Conservation (phyloP, 2,888 invertebrate genomes). For the Plebejus melissa region DNA sequence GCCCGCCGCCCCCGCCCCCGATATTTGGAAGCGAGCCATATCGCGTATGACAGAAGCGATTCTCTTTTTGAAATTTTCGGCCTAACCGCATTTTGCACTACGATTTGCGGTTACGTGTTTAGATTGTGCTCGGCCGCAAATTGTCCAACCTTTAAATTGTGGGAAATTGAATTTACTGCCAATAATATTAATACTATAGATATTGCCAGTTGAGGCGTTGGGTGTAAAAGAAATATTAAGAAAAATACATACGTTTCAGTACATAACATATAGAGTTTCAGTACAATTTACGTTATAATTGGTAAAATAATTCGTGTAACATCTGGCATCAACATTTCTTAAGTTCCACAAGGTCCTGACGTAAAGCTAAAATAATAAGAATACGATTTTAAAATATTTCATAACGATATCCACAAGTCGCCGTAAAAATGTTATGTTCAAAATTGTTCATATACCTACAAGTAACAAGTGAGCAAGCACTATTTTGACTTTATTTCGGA, state of each 20-base stretch:
- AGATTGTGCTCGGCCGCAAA: conserved; percentile 51
- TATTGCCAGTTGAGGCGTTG: background rate
- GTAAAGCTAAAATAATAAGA: no score
- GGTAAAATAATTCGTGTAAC: no score
- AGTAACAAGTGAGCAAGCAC: background rate
- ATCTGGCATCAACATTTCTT: no score
- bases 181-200: background rate
- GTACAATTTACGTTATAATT: no score
- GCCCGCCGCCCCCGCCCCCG: conserved; percentile 43
- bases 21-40: conserved; percentile 73
- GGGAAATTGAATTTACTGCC: background rate
- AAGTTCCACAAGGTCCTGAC: no score
- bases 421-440: background rate
- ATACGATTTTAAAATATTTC: no score
- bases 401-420: no score
- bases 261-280: no score
- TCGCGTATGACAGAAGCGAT: conserved; percentile 71
- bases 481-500: conserved; percentile 19
- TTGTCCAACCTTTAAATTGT: conserved; percentile 42
- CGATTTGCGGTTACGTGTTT: conserved; percentile 72
- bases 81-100: conserved; percentile 54
- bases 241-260: no score
- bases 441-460: background rate
- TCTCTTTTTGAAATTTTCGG: conserved; percentile 74
- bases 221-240: background rate